Evolutionary conservation across 37 sponge, comb jelly and placozoan species (phyloP).

Genomic region (Haliclona indistincta): DNA sequence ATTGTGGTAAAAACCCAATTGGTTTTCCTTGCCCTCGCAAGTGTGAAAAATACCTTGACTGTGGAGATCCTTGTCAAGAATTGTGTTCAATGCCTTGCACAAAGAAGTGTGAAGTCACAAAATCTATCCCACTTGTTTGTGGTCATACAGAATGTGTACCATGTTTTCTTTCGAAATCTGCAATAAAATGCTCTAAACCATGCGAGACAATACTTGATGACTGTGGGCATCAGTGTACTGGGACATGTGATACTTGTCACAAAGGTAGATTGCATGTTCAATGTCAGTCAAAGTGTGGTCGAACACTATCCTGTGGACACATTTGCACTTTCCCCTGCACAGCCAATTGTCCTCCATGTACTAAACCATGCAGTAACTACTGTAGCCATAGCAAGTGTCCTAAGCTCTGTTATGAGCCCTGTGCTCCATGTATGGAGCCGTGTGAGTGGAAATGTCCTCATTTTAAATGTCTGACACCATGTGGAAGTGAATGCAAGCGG

Average conservation of each 20-base stretch:
- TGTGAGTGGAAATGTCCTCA: slow-evolving; percentile 75
- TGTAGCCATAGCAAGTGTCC: neutral
- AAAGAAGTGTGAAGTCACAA: neutral
- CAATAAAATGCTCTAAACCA: slow-evolving; percentile 15
- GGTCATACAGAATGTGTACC: neutral
- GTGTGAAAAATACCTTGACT: slow-evolving; percentile 22
- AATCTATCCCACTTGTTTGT: slow-evolving; percentile 11
- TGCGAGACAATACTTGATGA: slow-evolving; percentile 34
- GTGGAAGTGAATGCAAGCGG: slow-evolving; percentile 53
- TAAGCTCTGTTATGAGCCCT: neutral
- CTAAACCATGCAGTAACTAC: neutral
- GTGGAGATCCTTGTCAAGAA: slow-evolving; percentile 5
- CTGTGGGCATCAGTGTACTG: slow-evolving; percentile 78
- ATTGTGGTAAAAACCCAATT: slow-evolving; percentile 37
- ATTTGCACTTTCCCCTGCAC: neutral
- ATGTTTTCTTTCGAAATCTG: slow-evolving; percentile 31
- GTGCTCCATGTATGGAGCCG: slow-evolving; percentile 64
- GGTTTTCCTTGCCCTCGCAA: slow-evolving; percentile 11
- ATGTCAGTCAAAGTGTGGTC: slow-evolving; percentile 7
- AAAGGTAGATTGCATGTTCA: slow-evolving; percentile 27
- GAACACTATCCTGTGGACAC: slow-evolving; percentile 44
- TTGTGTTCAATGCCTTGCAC: neutral
- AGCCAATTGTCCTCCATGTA: neutral
- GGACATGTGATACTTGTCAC: slow-evolving; percentile 51
- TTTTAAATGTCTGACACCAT: neutral